Percentiles rank a stretch among this genome's conserved stretches.
Conservation (phyloP, 2,113 vertebrate genomes). For the Butastur rufipennis region DNA sequence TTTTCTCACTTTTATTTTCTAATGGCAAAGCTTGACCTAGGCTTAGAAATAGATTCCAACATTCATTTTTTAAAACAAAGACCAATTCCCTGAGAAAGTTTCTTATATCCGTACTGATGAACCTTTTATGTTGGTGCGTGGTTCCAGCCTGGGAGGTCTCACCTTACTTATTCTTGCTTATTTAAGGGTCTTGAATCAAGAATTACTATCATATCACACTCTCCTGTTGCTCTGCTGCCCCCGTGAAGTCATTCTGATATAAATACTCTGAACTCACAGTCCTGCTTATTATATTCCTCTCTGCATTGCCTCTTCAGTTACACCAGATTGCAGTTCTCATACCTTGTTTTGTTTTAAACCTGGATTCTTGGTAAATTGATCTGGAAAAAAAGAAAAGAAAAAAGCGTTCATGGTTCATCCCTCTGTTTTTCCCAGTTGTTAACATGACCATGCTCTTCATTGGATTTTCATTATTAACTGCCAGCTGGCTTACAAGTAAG, state of each 20-base stretch:
- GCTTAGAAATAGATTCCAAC: neutral
- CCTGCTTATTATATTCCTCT: neutral
- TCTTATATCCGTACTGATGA: neutral
- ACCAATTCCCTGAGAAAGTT: neutral
- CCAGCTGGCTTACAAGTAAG: neutral
- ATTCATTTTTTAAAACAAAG: neutral
- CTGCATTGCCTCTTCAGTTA: neutral
- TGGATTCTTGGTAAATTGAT: neutral
- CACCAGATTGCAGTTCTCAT: neutral
- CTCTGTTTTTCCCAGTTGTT: neutral
- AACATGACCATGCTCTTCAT: neutral
- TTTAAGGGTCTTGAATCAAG: neutral
- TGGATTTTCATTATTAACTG: neutral
- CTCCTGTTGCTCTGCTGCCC: neutral
- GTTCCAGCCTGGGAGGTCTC: neutral
- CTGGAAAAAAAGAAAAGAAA: rapidly evolving
- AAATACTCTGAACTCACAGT: neutral
- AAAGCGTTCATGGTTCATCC: neutral
- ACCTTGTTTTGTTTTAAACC: neutral
- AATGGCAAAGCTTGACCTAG: neutral
- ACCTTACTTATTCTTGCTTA: neutral
- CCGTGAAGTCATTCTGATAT: neutral
- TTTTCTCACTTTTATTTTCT: neutral
- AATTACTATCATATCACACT: neutral
- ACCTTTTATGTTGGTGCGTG: neutral